These are phyloP conservation scores for Pagrus major DNA, from an alignment of 2,113 vertebrate species.

Conservation along the genomic window DNA sequence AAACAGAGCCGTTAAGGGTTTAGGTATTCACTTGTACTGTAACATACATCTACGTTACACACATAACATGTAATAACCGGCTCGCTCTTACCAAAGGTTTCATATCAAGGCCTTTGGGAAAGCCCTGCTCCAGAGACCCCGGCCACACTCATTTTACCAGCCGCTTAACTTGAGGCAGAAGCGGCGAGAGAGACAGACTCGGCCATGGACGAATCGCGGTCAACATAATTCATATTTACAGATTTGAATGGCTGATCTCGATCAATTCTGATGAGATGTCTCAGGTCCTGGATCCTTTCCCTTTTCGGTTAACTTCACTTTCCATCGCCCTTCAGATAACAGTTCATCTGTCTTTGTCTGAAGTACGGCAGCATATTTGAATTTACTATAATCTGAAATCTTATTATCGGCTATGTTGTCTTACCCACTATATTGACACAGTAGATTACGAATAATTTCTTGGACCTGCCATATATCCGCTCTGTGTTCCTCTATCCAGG, in stretches of 20 bases:
- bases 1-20: background rate
- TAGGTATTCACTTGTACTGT: background rate
- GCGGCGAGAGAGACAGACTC: background rate
- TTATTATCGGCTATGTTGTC: background rate
- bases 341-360: background rate
- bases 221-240: constrained; percentile 6
- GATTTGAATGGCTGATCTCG: background rate
- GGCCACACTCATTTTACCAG: constrained; percentile 25
- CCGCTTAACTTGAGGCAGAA: background rate
- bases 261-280: background rate
- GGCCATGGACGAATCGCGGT: background rate
- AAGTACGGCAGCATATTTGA: background rate
- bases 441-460: background rate
- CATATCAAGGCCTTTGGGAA: constrained; percentile 58
- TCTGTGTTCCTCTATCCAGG: no score
- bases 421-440: background rate
- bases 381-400: background rate
- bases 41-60: background rate
- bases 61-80: background rate
- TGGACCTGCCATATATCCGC: background rate
- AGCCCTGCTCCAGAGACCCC: background rate
- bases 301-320: background rate
- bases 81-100: constrained; percentile 59
- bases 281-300: background rate
- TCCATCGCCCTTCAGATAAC: background rate